Base-by-base conservation (phyloP, 2,888 invertebrate species). In the Synanthedon vespiformis region DNA sequence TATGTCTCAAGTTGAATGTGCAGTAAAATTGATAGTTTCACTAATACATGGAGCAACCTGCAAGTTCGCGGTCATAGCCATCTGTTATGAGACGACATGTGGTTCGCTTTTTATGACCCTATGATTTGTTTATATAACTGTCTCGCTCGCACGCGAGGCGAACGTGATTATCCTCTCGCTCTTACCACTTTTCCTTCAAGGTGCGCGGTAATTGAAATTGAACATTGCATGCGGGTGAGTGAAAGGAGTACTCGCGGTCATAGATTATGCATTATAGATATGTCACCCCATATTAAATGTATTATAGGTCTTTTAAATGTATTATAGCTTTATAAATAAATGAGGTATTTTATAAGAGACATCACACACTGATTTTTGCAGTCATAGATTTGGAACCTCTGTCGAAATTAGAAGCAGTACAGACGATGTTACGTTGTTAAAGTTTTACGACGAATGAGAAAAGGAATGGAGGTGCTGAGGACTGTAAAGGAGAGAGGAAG, bases 171-270 rank as follows among this genome's bases (percentile, higher is more conserved):
- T 40, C 49, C 51, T 77, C 77, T 57, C 68, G n/a, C 57, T 83
- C 66, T 11, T 55, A 49, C 72, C 66, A 58, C 75, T 79, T 77
- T 81, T 80, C 72, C 77, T 83, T 78, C 80, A 74, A 81, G 77
- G 74, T 73, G 71, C 72, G 64, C 69, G 74, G 78, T 79, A 80
- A 83, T 82, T 83, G 83, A 83, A 83, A 83, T 76, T 74, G 80
- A 77, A 81, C 77, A 79, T 80, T 80, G 72, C 75, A 85, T 84
- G 82, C 84, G 84, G 83, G 84, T 68, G 74, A 82, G 83, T 79
- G 83, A 82, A 85, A 84, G 83, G 80, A 77, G 74, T 72, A 67
- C 65, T 67, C 65, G 66, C 65, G 66, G 63, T 41, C 76, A 80
- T 62, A 77, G 79, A 80, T 62, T 68, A 77, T 55, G 49, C 34